Conservation (phyloP, 2,888 invertebrate species). For the Stenurella melanura region DNA sequence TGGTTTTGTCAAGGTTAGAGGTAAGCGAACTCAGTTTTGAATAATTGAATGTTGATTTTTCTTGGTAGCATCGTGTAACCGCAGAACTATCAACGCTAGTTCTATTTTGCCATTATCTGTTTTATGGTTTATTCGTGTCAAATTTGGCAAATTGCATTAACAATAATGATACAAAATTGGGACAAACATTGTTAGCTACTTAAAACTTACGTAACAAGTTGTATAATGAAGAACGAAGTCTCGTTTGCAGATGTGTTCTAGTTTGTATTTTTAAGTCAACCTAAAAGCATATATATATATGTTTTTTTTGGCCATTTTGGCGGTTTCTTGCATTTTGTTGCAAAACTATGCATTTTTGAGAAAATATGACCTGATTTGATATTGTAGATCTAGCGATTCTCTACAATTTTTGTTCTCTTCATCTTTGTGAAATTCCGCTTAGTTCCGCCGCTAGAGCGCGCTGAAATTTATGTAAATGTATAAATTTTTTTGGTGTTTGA, state of each 20-base stretch:
- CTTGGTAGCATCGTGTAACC: constrained; percentile 9
- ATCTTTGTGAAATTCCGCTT: too few relatives aligned
- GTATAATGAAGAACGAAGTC: constrained; percentile 5
- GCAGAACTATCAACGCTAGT: background rate
- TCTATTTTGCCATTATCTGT: background rate
- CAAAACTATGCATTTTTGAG: too few relatives aligned
- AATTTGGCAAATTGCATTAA: background rate
- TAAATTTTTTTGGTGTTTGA: too few relatives aligned
- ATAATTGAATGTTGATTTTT: constrained; percentile 25
- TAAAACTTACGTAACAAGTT: constrained; percentile 9
- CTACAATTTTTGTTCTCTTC: too few relatives aligned
- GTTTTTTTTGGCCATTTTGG: too few relatives aligned
- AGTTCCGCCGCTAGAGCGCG: too few relatives aligned
- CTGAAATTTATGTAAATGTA: too few relatives aligned
- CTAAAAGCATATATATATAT: too few relatives aligned
- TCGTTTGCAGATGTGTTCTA: constrained; percentile 11
- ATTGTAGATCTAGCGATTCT: too few relatives aligned
- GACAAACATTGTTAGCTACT: constrained; percentile 9
- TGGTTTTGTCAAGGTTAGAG: constrained; percentile 59
- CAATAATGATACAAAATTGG: constrained; percentile 5
- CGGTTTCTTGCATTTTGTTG: too few relatives aligned
- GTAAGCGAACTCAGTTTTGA: constrained; percentile 54
- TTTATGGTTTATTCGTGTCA: background rate
- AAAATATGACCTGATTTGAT: too few relatives aligned
- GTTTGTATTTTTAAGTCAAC: background rate